Evolutionary conservation across 2,888 invertebrate genomes (phyloP).

Genomic region (Caenorhabditis sp.): DNA sequence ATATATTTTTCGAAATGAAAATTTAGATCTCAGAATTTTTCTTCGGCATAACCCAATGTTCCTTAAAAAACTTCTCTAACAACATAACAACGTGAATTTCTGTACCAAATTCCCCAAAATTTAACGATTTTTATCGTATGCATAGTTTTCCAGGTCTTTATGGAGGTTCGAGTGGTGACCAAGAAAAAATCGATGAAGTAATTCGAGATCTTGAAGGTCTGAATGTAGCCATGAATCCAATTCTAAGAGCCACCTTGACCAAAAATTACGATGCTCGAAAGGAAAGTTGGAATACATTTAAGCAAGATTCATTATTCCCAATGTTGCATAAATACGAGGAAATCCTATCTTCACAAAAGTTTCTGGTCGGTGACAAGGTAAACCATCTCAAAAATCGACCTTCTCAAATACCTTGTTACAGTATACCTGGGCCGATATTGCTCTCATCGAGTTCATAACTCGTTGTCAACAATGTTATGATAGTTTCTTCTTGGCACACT

Average conservation of each 20-base stretch:
- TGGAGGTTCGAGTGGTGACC: slow-evolving; percentile 54
- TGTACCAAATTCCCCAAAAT: too few relatives aligned
- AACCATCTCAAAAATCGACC: too few relatives aligned
- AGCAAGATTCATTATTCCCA: slow-evolving; percentile 46
- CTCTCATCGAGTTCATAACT: slow-evolving; percentile 56
- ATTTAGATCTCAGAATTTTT: too few relatives aligned
- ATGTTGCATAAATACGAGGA: slow-evolving; percentile 49
- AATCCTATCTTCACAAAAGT: slow-evolving; percentile 36
- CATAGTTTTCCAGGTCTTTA: slow-evolving; percentile 44
- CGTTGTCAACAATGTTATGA: slow-evolving; percentile 59
- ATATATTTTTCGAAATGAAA: too few relatives aligned
- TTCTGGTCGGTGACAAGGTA: slow-evolving; percentile 51
- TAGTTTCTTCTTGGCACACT: slow-evolving; percentile 55
- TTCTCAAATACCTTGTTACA: slow-evolving; percentile 36
- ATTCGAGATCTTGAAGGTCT: slow-evolving; percentile 55
- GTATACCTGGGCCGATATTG: slow-evolving; percentile 61
- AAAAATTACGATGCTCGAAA: slow-evolving; percentile 55
- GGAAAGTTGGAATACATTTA: slow-evolving; percentile 37
- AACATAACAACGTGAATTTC: too few relatives aligned
- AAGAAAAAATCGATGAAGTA: slow-evolving; percentile 55
- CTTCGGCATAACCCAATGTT: too few relatives aligned
- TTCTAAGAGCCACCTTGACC: slow-evolving; percentile 56
- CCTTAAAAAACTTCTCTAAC: too few relatives aligned
- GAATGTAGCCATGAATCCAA: slow-evolving; percentile 54
- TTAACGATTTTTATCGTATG: too few relatives aligned